Base-by-base conservation (phyloP, 2,113 vertebrate species). In the Butastur rufipennis region DNA sequence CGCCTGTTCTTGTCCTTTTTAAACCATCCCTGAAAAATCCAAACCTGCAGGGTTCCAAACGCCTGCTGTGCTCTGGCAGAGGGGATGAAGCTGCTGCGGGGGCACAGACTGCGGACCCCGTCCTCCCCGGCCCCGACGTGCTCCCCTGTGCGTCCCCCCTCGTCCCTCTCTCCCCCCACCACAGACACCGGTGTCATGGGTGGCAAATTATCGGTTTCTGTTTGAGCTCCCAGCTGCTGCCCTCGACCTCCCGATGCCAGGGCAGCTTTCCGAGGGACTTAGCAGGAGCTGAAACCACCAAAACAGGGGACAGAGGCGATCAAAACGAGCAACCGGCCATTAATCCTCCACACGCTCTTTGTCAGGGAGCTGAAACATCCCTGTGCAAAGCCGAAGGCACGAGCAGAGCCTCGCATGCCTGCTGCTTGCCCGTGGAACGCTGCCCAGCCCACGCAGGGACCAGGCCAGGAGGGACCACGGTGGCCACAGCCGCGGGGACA, bases 71-170 rank as follows among this genome's bases (percentile, higher is more conserved):
- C n/a, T 31, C 79, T 36, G 85, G 75, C 83, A 66, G 77, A 62
- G 52, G 42, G 65, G 50, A 63, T 0, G 0, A 68, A 32, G 34
- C 12, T 0, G 1, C 58, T 42, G 72, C 1, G 1, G 38, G 65
- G 36, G 32, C 38, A 40, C 43, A 58, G 53, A 4, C 47, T 4
- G 40, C 3, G 0, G n/a, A 62, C 47, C 53, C 19, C 13, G 0
- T 6, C 19, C 38, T 31, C 11, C 45, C 50, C 11, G 3, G 27
- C 47, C 38, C n/a, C 11, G 1, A 27, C 1, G 2, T 3, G 7
- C n/a, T 52, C 18, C 45, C 20, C 29, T 42, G 56, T 6, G 3
- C 4, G 50, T 34, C 7, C 52, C 34, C 58, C 38, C 31, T 7
- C 2, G 17, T 27, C 32, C 43, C 38, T 50, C 47, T 50, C 47